Conservation (phyloP, 2,797 vertebrate species). For the Crax fasciolata region DNA sequence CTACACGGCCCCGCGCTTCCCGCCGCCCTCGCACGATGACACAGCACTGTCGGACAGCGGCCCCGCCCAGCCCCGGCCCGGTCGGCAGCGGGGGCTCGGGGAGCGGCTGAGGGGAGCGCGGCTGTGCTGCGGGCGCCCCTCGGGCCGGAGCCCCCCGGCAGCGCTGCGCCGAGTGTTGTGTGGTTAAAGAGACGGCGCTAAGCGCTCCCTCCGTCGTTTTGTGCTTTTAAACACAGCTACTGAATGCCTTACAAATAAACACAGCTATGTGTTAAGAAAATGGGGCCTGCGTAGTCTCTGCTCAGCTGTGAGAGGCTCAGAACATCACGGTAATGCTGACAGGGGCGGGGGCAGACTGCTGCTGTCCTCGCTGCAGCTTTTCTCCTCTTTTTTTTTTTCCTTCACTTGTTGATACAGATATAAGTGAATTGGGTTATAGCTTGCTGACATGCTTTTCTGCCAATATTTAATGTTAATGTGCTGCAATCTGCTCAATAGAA, state of each 20-base stretch:
- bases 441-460: background rate
- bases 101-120: too few relatives aligned
- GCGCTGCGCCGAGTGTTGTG: too few relatives aligned
- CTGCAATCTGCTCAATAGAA: background rate
- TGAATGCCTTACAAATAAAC: background rate
- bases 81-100: background rate
- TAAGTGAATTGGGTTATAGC: background rate
- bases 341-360: background rate
- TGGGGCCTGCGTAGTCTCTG: background rate
- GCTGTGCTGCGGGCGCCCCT: too few relatives aligned
- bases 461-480: too few relatives aligned
- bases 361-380: background rate
- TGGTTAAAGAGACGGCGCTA: background rate
- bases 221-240: background rate
- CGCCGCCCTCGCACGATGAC: background rate
- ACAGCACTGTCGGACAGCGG: background rate
- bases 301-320: background rate
- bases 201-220: accelerated
- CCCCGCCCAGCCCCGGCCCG: too few relatives aligned
- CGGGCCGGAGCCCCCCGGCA: too few relatives aligned
- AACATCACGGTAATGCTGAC: background rate
- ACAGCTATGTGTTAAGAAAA: background rate
- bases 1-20: accelerated
- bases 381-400: background rate
- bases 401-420: background rate